These are phyloP conservation scores for Gambusia affinis DNA, from an alignment of 2,113 vertebrate species.

Conservation along the genomic window DNA sequence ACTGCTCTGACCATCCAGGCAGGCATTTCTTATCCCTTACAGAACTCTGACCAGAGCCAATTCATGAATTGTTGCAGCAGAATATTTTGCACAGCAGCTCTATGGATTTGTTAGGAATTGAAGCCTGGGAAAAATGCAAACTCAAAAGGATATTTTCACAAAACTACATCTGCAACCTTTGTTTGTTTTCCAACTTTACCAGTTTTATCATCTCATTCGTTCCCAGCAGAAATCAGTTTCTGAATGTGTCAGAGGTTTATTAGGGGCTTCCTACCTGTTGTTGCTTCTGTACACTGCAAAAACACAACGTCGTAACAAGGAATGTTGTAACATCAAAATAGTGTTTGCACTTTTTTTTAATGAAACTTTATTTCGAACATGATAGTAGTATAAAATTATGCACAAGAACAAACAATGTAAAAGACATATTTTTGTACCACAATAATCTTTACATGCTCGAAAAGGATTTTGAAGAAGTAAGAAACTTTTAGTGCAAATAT, in stretches of 20 bases:
- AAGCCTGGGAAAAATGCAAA: neutral
- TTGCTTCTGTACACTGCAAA: too few relatives aligned
- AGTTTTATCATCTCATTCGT: too few relatives aligned
- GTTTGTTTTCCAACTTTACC: neutral
- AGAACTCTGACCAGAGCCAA: neutral
- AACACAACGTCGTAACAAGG: too few relatives aligned
- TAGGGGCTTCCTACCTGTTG: neutral
- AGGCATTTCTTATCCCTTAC: neutral
- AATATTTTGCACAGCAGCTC: neutral
- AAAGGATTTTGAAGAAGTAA: too few relatives aligned
- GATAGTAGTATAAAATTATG: too few relatives aligned
- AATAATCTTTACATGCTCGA: too few relatives aligned
- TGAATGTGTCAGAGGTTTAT: neutral
- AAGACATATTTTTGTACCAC: too few relatives aligned
- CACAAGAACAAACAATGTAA: too few relatives aligned
- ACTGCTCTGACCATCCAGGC: neutral
- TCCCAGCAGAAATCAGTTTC: neutral
- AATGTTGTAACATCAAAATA: too few relatives aligned
- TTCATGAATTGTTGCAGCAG: neutral
- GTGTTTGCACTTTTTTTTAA: too few relatives aligned
- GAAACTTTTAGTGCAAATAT: too few relatives aligned
- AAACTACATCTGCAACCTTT: neutral
- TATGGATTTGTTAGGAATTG: neutral
- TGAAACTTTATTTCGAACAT: too few relatives aligned
- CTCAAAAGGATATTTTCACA: neutral